A percentile compares a stretch with the other conserved stretches of the same genome.
Conservation (phyloP, 2,797 vertebrate species). For the Florisuga fusca region DNA sequence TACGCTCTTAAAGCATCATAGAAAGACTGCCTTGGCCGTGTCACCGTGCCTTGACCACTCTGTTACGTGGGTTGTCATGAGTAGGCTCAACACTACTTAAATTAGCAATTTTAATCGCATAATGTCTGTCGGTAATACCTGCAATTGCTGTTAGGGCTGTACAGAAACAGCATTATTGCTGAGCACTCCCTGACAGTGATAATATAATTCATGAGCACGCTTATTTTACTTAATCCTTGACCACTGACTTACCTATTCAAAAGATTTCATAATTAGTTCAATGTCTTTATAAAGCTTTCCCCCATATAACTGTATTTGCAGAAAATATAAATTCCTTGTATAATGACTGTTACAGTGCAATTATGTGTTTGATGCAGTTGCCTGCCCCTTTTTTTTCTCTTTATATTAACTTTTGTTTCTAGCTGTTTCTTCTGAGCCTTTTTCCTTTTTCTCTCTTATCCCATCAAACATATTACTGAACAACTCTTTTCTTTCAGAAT, state of each 20-base stretch:
- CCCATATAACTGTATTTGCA: background rate
- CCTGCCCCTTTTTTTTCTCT: background rate
- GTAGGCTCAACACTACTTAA: rapidly evolving
- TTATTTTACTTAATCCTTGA: background rate
- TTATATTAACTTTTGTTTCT: background rate
- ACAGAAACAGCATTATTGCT: rapidly evolving
- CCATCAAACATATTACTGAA: background rate
- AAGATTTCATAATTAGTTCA: background rate
- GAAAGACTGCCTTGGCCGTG: rapidly evolving
- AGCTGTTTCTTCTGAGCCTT: background rate
- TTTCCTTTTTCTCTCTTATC: background rate
- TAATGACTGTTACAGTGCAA: too few species aligned
- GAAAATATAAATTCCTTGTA: background rate
- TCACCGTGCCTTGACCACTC: background rate
- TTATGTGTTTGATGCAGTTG: background rate
- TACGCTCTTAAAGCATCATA: rapidly evolving
- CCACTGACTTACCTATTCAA: background rate
- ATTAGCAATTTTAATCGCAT: rapidly evolving
- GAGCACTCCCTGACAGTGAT: background rate
- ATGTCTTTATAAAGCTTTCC: background rate
- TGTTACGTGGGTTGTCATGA: rapidly evolving
- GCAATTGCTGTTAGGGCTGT: background rate
- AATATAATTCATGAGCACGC: background rate
- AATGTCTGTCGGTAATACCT: rapidly evolving
- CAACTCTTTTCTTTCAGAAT: slow-evolving; percentile 6